phyloP scores from a whole-genome alignment of 2,888 invertebrate genomes.

The Eremobia ochroleuca region DNA sequence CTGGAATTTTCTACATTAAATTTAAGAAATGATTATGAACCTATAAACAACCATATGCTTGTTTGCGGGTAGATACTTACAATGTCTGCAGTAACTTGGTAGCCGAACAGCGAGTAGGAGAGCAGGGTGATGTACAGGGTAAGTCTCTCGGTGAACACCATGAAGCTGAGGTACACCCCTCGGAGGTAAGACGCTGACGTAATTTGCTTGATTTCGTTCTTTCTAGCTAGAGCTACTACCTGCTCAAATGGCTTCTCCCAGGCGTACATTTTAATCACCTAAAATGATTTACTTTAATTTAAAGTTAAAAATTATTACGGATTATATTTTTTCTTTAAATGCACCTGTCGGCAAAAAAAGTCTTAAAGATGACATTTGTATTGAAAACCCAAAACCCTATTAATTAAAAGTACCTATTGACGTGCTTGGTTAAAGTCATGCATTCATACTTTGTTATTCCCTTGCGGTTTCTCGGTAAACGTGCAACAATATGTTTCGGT shows the following conservation, averaged over 20 bases:
- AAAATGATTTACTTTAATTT: conserved; percentile 71
- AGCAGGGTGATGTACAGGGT: conserved; percentile 96
- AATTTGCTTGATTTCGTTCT: conserved; percentile 92
- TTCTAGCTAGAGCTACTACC: conserved; percentile 94
- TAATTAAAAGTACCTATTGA: conserved; percentile 2
- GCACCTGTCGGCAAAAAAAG: background rate
- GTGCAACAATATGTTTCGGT: conserved; percentile 11
- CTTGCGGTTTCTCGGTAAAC: conserved; percentile 32
- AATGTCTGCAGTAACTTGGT: conserved; percentile 90
- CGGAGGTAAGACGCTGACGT: conserved; percentile 92
- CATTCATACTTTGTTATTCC: conserved; percentile 18
- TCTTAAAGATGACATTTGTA: background rate
- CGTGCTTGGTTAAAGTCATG: background rate
- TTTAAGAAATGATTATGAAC: background rate
- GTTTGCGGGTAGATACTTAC: conserved; percentile 78
- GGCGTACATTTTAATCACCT: conserved; percentile 99
- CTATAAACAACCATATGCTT: background rate
- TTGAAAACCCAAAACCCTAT: conserved; percentile 4
- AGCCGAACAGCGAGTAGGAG: conserved; percentile 94
- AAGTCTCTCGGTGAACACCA: conserved; percentile 96
- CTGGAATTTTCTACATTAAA: background rate
- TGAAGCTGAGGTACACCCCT: conserved; percentile 93
- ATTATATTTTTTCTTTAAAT: conserved; percentile 3
- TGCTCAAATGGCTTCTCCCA: conserved; percentile 98
- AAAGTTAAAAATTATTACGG: conserved; percentile 1